Evolutionary conservation across 2,888 invertebrate species (phyloP), one percentile per base, ranked within the genome.

Genomic region (Polydrusus pterygomalis): DNA sequence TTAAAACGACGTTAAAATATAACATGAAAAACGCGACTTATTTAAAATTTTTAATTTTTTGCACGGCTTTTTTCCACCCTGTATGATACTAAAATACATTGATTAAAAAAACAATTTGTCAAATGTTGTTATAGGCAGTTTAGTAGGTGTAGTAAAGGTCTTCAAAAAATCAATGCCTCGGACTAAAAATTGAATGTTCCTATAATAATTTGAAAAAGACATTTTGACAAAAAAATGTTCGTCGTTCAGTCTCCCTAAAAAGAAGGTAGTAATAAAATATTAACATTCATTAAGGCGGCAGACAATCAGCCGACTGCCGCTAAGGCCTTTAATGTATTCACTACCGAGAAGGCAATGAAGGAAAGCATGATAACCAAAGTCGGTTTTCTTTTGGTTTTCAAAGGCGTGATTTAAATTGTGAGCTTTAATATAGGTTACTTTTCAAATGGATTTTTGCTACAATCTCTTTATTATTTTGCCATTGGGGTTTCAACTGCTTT

Each of bases 251-350:
- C 54, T 30, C 25, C 54, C 49, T 64, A 30, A 64, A 64, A 64
- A 15, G 34, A 47, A 45, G 45, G 45, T 15, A 47, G 47, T 47
- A 49, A 64, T 64, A 64, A 64, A 64, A 70, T 60, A 60, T 70
- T 70, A 70, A 60, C 70, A 70, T 70, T 70, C 70, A 47, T 70
- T 70, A 70, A 70, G 45, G 60, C 47, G 45, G 18, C 18, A 60
- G 60, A 60, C 70, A 70, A 70, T 70, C 62, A 62, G 70, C 34
- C 60, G 70, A 38, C 47, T 60, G 30, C 38, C 47, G n/a, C 20
- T 45, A 70, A 70, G 70, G 43, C 38, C 34, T 60, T 60, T 70
- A 70, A 70, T 60, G 49, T 45, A 70, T 70, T 70, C 70, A 70
- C 47, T 47, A 70, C 43, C 58, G 38, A 38, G 58, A 34, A 60